Percentiles rank a stretch among this genome's conserved stretches.
Conservation (phyloP, 2,797 vertebrate species). For the Heterohyrax brucei region DNA sequence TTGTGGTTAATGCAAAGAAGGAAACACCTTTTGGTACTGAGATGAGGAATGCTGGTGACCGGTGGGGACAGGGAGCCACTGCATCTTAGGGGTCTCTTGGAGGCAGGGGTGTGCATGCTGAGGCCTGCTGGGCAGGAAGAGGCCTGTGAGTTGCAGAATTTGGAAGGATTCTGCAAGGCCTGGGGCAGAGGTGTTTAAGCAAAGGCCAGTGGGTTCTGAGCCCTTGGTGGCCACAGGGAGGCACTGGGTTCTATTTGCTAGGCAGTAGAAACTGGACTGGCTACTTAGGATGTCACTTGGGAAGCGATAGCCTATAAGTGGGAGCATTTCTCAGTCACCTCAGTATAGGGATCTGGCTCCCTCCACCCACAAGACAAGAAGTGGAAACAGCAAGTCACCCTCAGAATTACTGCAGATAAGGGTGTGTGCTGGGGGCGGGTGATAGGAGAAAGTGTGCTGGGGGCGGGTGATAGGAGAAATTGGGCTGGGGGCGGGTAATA, state of each 20-base stretch:
- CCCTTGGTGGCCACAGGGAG: not conserved
- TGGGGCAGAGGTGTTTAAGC: not conserved
- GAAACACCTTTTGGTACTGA: not conserved
- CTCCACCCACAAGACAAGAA: not conserved
- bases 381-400: not conserved
- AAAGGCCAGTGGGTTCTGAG: not conserved
- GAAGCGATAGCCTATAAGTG: not conserved
- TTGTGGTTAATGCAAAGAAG: not conserved
- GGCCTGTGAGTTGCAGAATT: not conserved
- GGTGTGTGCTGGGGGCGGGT: not conserved
- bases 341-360: not conserved
- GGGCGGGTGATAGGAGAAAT: not conserved
- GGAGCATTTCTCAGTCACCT: slow-evolving; percentile 16
- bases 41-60: not conserved
- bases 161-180: not conserved
- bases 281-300: slow-evolving; percentile 57
- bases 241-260: slow-evolving; percentile 15
- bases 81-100: not conserved
- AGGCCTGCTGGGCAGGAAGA: not conserved
- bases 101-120: slow-evolving; percentile 14
- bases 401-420: not conserved
- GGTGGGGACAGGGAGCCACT: not conserved
- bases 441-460: not conserved
- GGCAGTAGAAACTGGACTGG: not conserved
- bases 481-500: not conserved